phyloP scores from a whole-genome alignment of 2,888 invertebrate species.

The Sympetrum striolatum region DNA sequence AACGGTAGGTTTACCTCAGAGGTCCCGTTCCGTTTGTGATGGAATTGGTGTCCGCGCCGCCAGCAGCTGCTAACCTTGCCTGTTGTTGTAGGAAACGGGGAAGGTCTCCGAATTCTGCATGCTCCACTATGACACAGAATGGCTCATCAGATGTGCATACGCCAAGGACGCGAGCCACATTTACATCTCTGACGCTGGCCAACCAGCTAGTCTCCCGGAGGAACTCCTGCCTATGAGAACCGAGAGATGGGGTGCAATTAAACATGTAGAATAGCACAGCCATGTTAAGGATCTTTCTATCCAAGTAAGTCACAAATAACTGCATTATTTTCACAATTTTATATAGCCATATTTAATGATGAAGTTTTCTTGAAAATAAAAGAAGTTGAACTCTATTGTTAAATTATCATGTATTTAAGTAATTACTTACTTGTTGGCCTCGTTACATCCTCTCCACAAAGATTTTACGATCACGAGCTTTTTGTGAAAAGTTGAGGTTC shows the following conservation, averaged over 20 bases:
- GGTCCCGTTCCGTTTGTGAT: conserved; percentile 37
- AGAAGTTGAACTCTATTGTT: neutral
- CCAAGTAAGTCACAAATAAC: neutral
- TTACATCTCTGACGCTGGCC: conserved; percentile 81
- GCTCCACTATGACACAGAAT: conserved; percentile 87
- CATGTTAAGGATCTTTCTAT: neutral
- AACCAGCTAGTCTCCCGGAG: conserved; percentile 86
- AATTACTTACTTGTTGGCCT: conserved; percentile 67
- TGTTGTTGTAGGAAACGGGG: conserved; percentile 68
- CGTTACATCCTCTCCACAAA: conserved; percentile 75
- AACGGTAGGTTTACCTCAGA: neutral
- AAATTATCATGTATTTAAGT: neutral
- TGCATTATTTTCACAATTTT: neutral
- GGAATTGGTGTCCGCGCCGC: conserved; percentile 30
- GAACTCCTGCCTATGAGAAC: conserved; percentile 76
- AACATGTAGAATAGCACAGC: neutral
- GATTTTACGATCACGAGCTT: conserved; percentile 79
- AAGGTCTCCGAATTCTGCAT: conserved; percentile 85
- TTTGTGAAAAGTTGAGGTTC: conserved; percentile 69
- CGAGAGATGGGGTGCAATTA: neutral
- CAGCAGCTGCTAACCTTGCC: conserved; percentile 31
- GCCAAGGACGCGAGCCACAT: conserved; percentile 82
- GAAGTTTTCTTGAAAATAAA: too few species aligned
- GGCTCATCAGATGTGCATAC: conserved; percentile 82
- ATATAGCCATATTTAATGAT: too few species aligned